phyloP scores from a whole-genome alignment of 2,888 invertebrate genomes.

The Papilio demoleus region DNA sequence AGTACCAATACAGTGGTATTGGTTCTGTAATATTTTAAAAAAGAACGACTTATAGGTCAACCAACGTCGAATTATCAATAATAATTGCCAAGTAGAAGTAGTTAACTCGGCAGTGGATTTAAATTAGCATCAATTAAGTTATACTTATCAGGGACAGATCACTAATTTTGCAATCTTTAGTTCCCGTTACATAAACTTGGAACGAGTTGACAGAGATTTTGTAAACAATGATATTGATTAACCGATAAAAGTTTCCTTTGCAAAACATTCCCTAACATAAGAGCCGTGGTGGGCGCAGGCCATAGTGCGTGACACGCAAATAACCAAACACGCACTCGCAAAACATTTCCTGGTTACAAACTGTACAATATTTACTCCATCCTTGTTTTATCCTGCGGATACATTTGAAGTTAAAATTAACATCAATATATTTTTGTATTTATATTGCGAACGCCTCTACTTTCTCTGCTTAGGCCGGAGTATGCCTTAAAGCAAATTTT shows the following conservation, averaged over 20 bases:
- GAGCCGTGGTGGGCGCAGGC: constrained; percentile 53
- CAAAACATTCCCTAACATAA: constrained; percentile 63
- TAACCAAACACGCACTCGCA: constrained; percentile 65
- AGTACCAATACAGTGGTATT: no score
- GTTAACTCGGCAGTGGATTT: neutral
- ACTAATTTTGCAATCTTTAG: neutral
- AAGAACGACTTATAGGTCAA: no score
- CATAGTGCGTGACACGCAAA: constrained; percentile 52
- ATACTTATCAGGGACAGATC: neutral
- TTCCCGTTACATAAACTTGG: neutral
- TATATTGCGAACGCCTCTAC: no score
- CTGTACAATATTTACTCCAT: constrained; percentile 34
- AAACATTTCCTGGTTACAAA: constrained; percentile 64
- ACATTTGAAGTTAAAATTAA: neutral
- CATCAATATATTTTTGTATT: no score
- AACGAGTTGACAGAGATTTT: neutral
- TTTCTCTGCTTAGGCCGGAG: no score
- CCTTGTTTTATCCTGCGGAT: neutral
- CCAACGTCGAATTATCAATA: no score
- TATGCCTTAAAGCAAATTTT: no score
- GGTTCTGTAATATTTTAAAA: no score
- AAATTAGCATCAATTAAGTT: neutral
- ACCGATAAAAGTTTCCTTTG: constrained; percentile 61
- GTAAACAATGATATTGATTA: constrained; percentile 56
- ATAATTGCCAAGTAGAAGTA: no score